Percentiles rank a stretch among this genome's conserved stretches.
These are phyloP conservation scores for Syrrhaptes paradoxus DNA, from an alignment of 2,113 vertebrate species.

Conservation along the genomic window DNA sequence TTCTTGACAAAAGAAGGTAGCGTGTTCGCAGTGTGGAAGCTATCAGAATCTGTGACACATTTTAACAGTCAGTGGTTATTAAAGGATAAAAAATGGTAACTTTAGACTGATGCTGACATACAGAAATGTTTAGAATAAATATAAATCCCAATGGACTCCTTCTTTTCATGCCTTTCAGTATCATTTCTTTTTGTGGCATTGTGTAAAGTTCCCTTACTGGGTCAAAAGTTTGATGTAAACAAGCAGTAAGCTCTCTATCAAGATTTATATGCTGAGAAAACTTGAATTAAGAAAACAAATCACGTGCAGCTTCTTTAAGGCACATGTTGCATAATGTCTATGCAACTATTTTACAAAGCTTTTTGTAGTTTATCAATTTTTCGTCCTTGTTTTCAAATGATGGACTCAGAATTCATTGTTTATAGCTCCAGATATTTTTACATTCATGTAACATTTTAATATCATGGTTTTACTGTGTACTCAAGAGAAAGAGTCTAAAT, in stretches of 20 bases:
- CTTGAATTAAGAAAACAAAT: neutral
- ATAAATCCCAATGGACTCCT: neutral
- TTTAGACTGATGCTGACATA: neutral
- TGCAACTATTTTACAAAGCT: neutral
- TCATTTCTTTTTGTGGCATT: neutral
- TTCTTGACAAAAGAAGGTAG: constrained; percentile 46
- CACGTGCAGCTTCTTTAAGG: neutral
- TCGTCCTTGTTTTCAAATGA: neutral
- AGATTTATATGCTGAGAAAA: neutral
- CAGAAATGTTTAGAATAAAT: neutral
- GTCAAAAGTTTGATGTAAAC: neutral
- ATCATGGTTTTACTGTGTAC: neutral
- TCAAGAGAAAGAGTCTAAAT: neutral
- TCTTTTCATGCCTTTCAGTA: neutral
- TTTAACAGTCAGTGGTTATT: constrained; percentile 36
- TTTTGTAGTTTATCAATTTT: neutral
- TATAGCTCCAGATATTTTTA: neutral
- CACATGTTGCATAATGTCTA: neutral
- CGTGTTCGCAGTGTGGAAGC: neutral
- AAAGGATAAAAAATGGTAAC: constrained; percentile 6
- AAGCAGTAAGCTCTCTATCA: neutral
- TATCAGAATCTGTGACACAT: constrained; percentile 36
- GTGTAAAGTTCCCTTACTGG: constrained; percentile 10
- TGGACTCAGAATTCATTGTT: neutral
- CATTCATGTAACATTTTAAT: neutral